Base-by-base conservation (phyloP, 2,888 invertebrate genomes). In the Julus scandinavius region DNA sequence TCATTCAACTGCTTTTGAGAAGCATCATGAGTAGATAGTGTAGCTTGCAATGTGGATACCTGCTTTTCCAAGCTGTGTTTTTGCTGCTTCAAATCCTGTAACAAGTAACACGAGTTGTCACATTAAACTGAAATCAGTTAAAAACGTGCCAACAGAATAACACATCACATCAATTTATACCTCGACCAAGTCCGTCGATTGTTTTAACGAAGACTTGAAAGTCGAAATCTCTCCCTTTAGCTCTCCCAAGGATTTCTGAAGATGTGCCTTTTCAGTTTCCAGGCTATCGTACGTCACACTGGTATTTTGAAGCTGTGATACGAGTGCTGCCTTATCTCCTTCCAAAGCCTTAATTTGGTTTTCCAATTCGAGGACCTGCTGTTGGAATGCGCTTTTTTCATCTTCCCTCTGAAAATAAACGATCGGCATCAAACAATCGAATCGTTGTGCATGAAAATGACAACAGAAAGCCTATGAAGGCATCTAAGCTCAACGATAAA, bases 21-120 rank as follows among this genome's bases (percentile, higher is more conserved):
- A 15, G 58, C 58, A 17, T 58, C 58, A 17, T 58, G 58, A 1
- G 58, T n/a, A 17, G 58, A 58, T 17, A 17, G 15, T 4, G 17
- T 58, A 5, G 86, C n/a, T n/a, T 86, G 45, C 41, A 86, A 50
- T 13, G 29, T 13, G 45, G 93, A 92, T 90, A 94, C 91, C 90
- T 93, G 93, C 88, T 92, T 92, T 88, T 93, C 92, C 87, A 94
- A 93, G 89, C 93, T 92, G 1, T 93, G 91, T 89, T 94, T 94
- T 17, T 94, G 93, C 90, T 93, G 93, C 87, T 95, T 86, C 86
- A 86, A 20, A 29, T 84, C 84, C 84, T 84, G 84, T 29, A 84
- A 84, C 4, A 5, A 58, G 17, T 4, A n/a, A 58, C 58, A 58
- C 17, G 1, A 15, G 58, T 4, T 58, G 58, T n/a, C 4, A n/a